Percentiles rank a stretch among this genome's conserved stretches.
Conservation (phyloP, 2,797 vertebrate species). For the Coendou prehensilis region DNA sequence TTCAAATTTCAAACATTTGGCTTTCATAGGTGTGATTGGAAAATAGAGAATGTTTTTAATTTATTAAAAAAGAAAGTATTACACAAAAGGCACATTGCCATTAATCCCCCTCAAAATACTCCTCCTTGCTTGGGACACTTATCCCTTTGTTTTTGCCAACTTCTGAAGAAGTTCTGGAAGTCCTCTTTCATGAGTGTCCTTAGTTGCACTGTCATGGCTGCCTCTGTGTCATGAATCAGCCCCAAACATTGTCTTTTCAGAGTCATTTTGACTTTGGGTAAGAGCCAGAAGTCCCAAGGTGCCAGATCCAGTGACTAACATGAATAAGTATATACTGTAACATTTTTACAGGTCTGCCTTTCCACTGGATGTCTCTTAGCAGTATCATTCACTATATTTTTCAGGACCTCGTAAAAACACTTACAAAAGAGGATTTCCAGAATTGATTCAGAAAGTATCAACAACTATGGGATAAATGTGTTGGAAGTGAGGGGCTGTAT, state of each 20-base stretch:
- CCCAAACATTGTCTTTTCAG: background rate
- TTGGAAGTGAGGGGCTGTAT: background rate
- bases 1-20: background rate
- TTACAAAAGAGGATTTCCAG: background rate
- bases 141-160: background rate
- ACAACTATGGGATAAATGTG: background rate
- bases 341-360: background rate
- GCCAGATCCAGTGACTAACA: background rate
- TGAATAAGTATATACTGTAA: background rate
- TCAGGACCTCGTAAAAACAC: background rate
- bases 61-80: background rate
- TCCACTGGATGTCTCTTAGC: background rate
- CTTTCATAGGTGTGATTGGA: background rate
- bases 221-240: background rate
- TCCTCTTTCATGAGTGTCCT: background rate
- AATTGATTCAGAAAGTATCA: background rate
- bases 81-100: background rate
- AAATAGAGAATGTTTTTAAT: background rate
- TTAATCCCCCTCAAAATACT: background rate
- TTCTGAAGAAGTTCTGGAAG: background rate
- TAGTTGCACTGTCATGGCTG: background rate
- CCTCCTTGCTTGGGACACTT: background rate
- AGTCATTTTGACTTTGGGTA: background rate
- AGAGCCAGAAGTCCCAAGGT: background rate
- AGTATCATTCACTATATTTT: background rate